Percentiles rank a stretch among this genome's conserved stretches.
Conservation (phyloP, 2,888 invertebrate genomes). For the Chirona hameri region DNA sequence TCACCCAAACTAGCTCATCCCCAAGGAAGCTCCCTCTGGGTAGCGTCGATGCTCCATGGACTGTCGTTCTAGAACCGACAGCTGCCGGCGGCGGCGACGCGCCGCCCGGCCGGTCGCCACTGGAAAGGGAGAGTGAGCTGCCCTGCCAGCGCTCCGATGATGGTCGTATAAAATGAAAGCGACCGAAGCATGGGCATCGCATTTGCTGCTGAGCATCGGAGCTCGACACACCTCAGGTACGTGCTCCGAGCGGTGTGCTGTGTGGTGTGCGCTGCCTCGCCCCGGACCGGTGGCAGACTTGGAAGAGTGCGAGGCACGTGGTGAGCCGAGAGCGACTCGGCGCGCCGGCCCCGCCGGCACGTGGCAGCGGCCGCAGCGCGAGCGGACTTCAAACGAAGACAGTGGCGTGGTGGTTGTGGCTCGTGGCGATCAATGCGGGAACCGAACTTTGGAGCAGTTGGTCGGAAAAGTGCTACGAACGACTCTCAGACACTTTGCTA, state of each 20-base stretch:
- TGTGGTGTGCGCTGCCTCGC: not conserved
- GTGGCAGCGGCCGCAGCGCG: not conserved
- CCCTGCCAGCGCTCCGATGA: not conserved
- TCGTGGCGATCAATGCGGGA: no score
- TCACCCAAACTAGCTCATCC: no score
- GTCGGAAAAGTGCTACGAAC: no score
- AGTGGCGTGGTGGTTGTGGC: no score
- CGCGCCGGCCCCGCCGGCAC: no score
- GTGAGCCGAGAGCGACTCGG: no score
- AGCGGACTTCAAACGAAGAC: not conserved
- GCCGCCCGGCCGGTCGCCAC: not conserved
- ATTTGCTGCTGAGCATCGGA: not conserved
- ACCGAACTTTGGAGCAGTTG: no score
- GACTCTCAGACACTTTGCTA: no score
- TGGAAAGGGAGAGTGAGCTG: not conserved
- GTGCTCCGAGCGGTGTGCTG: not conserved
- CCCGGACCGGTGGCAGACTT: not conserved
- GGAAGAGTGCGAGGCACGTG: no score
- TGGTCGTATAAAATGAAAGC: slow-evolving; percentile 24
- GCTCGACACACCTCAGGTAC: not conserved
- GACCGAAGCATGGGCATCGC: not conserved
- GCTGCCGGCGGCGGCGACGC: not conserved
- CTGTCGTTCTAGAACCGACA: no score
- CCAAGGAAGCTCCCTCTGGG: no score
- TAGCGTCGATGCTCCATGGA: no score